Evolutionary conservation across 2,113 vertebrate genomes (phyloP), one percentile per base, ranked within the genome.

Genomic region (Tor tambroides): DNA sequence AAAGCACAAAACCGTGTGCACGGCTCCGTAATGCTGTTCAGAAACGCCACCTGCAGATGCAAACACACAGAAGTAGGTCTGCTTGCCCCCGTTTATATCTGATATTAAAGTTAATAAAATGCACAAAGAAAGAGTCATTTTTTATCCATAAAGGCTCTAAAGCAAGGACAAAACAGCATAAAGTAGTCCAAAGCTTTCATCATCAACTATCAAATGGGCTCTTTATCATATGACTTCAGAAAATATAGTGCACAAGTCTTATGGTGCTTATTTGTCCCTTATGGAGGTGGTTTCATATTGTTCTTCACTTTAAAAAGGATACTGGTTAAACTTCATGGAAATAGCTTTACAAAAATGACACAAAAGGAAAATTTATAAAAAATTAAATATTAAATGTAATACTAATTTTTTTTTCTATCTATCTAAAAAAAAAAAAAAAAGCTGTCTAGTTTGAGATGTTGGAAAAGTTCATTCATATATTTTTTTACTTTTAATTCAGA

Each of bases 41-140:
- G 91, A 95, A 94, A 94, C 94, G 88, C 93, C 93, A 95, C 96
- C 95, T 96, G 95, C 95, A 96, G 95, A 95, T 94, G 94, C 91
- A 78, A 92, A 67, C 87, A 46, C 91, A 84, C 75, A 59, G 8
- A 80, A 80, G 19, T 9, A 54, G 46, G 8, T 59, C 51, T 80
- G 51, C 30, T 79, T 56, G 17, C 2, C 23, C 14, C 10, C 41
- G 8, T 76, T 77, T 30, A 77, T 51, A 5, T 7, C 2, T 90
- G 86, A 77, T 61, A 30, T 75, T 63, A 26, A 26, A 63, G 10
- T 26, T 63, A 9, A 26, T 63, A 67, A 30, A 67, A 67, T 67
- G 63, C 28, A 67, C 23, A n/a, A n/a, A n/a, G n/a, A n/a, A n/a
- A 0, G 15, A 19, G 19, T 54, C 5, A 1, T 12, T 46, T 38